Conservation (phyloP, 2,797 vertebrate genomes). For the Arctocebus calabarensis region DNA sequence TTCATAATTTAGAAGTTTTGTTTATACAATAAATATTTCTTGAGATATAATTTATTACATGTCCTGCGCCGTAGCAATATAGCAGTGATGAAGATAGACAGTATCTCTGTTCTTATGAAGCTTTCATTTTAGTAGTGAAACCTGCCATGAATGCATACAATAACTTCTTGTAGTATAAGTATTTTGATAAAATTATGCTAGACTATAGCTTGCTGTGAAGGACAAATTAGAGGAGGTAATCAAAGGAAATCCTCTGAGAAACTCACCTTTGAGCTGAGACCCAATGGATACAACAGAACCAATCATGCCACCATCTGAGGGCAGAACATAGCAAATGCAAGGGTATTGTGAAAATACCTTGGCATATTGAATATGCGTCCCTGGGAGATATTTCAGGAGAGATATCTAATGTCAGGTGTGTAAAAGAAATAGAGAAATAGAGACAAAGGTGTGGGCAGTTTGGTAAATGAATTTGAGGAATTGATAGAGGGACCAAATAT, state of each 20-base stretch:
- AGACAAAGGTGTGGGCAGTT: not conserved
- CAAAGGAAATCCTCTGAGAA: not conserved
- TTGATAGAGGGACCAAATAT: not conserved
- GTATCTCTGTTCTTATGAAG: not conserved
- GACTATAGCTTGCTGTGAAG: not conserved
- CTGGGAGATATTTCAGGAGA: not conserved
- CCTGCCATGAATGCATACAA: not conserved
- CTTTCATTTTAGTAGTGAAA: not conserved
- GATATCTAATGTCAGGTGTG: not conserved
- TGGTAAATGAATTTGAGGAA: not conserved
- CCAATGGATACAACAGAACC: not conserved
- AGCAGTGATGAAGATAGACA: not conserved
- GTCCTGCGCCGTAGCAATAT: not conserved
- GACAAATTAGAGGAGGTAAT: not conserved
- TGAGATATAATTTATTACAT: not conserved
- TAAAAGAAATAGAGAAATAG: too few species aligned
- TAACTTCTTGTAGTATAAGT: not conserved
- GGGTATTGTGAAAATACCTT: not conserved
- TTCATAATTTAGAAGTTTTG: not conserved
- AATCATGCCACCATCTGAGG: not conserved
- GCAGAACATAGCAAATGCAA: not conserved
- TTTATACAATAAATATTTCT: not conserved
- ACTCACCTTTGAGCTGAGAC: not conserved
- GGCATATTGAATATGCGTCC: not conserved
- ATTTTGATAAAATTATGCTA: not conserved